A percentile compares a stretch with the other conserved stretches of the same genome.
Conservation (phyloP, 53 echinoderm and acorn worm genomes). For the Antedon mediterranea region DNA sequence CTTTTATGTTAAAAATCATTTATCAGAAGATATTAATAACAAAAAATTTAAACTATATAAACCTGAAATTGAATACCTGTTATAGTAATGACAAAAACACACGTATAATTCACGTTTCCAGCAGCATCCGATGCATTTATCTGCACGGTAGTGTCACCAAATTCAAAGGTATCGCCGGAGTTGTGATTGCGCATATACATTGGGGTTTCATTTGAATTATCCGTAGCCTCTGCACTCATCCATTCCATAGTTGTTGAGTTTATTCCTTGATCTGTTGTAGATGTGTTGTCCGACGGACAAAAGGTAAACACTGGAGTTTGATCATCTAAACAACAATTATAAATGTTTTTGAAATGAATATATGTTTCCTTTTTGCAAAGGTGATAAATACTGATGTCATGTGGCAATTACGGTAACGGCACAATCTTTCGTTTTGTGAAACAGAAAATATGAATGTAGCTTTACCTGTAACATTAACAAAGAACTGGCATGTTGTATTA, state of each 20-base stretch:
- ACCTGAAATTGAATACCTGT: too few species aligned
- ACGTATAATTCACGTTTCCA: background rate
- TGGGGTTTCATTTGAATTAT: conserved; percentile 4
- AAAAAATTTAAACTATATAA: too few species aligned
- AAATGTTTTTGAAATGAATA: too few species aligned
- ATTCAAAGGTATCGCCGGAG: background rate
- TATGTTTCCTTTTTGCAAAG: too few species aligned
- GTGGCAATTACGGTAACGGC: too few species aligned
- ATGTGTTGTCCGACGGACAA: conserved; percentile 30
- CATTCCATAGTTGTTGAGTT: background rate
- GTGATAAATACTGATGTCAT: too few species aligned
- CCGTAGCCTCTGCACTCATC: conserved; percentile 1
- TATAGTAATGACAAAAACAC: background rate
- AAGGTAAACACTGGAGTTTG: conserved; percentile 33
- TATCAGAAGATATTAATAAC: too few species aligned
- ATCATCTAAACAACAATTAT: background rate
- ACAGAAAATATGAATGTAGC: too few species aligned
- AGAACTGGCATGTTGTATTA: background rate
- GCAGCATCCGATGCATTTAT: background rate
- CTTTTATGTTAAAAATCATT: too few species aligned
- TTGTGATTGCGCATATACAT: background rate
- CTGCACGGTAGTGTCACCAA: background rate
- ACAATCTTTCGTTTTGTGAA: too few species aligned
- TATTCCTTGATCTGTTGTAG: background rate
- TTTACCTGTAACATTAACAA: conserved; percentile 7